phyloP scores from a whole-genome alignment of 2,888 invertebrate genomes.

The Carcina quercana region DNA sequence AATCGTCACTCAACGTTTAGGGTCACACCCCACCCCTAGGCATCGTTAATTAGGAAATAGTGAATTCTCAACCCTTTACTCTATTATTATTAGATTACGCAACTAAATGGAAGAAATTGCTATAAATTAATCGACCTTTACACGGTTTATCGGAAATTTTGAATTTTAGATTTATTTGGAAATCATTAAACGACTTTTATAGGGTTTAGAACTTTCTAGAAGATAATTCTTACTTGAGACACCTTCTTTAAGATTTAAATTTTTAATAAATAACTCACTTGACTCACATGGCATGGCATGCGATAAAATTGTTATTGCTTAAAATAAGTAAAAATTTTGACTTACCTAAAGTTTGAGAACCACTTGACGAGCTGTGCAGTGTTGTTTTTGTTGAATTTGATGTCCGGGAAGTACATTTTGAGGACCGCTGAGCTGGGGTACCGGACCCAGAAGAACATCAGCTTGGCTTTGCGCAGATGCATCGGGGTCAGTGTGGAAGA shows the following conservation, averaged over 20 bases:
- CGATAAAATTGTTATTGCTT: no score
- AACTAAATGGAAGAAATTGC: constrained; percentile 43
- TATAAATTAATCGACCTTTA: constrained; percentile 39
- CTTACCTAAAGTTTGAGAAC: constrained; percentile 99
- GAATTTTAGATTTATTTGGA: background rate
- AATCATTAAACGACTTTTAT: background rate
- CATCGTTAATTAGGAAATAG: constrained; percentile 68
- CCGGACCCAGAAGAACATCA: constrained; percentile 99
- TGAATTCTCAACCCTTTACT: constrained; percentile 57
- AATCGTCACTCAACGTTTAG: constrained; percentile 24
- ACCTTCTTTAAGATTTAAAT: no score
- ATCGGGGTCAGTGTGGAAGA: constrained; percentile 98
- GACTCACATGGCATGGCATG: no score
- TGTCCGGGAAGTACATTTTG: constrained; percentile 99
- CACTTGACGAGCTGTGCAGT: constrained; percentile 99
- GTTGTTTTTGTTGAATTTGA: constrained; percentile 99
- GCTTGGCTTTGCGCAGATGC: constrained; percentile 99
- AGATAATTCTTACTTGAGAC: no score
- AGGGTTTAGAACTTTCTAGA: no score
- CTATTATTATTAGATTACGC: constrained; percentile 36
- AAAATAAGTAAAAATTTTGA: constrained; percentile 22
- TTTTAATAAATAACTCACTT: background rate
- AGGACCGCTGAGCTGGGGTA: constrained; percentile 99
- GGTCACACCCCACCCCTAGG: constrained; percentile 37
- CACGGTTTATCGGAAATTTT: constrained; percentile 16